Base-by-base conservation (phyloP, 2,888 invertebrate species). In the Epinotia bilunana region DNA sequence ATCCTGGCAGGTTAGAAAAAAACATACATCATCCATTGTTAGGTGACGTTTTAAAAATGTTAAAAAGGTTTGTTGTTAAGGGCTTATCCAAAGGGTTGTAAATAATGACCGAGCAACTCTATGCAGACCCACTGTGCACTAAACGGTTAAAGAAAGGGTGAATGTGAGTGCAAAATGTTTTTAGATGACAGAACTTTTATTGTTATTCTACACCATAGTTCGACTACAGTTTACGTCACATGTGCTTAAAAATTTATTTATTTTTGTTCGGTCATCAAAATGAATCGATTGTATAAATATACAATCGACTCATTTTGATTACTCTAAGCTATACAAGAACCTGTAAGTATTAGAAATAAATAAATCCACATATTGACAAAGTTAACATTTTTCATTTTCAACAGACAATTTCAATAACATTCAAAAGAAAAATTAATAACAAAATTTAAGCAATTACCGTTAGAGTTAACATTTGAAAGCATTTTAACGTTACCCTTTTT, bases 31-130 rank as follows among this genome's bases (percentile, higher is more conserved):
- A 88, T 83, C 88, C 83, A 88, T 93, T 93, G 90, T 92, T 86
- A 83, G 84, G 79, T 83, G 86, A 80, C 88, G 90, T 91, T 93
- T 93, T 91, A 89, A 93, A 39, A 93, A 93, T 92, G 92, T 93
- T 93, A 92, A 92, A 92, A 91, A 89, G 91, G 87, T 89, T 92
- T 93, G 93, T 93, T 91, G 91, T 92, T 85, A 89, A 92, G 91
- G 92, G 92, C 86, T 90, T 87, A 88, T 87, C 87, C 83, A 90
- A 91, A 91, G 93, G 93, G 93, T 91, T 93, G 91, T 93, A 94
- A 94, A 94, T 92, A 94, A 94, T 94, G 93, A 93, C 91, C 88
- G 83, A 83, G 92, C 93, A 89, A 88, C 84, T 91, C 91, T 88
- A 87, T 90, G 88, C 89, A 85, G 87, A 88, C 87, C 75, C 67